A percentile compares a stretch with the other conserved stretches of the same genome.
phyloP scores from a whole-genome alignment of 2,113 vertebrate genomes.

The Blennius ocellaris region DNA sequence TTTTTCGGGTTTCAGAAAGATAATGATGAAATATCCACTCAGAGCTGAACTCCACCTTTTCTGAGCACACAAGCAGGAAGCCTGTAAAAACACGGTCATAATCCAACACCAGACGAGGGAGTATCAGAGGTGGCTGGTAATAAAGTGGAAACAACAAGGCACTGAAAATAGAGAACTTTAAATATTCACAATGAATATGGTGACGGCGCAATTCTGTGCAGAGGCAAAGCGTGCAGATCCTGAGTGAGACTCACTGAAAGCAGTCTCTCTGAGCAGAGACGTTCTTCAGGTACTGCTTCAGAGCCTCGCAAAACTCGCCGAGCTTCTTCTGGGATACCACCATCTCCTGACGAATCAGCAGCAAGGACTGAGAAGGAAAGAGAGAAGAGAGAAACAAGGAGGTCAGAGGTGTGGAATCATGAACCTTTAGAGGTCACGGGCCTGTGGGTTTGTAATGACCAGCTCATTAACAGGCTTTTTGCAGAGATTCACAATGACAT shows the following conservation, averaged over 20 bases:
- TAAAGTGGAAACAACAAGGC: constrained; percentile 27
- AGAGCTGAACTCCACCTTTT: not conserved
- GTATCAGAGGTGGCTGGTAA: constrained; percentile 8
- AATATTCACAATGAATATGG: constrained; percentile 46
- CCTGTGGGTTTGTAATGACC: no score
- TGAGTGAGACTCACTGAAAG: constrained; percentile 90
- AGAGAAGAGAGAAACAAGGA: constrained; percentile 7
- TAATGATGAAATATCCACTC: constrained; percentile 19
- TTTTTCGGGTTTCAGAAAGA: not conserved
- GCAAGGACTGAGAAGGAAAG: constrained; percentile 84
- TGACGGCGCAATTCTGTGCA: not conserved
- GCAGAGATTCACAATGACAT: no score
- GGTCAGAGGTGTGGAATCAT: not conserved
- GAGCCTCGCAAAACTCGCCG: constrained; percentile 89
- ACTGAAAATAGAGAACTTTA: constrained; percentile 37
- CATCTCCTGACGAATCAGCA: constrained; percentile 95
- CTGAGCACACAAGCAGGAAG: not conserved
- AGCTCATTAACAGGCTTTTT: no score
- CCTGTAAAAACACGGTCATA: not conserved
- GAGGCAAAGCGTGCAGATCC: not conserved
- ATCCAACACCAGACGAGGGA: not conserved
- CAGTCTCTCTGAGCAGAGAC: constrained; percentile 89
- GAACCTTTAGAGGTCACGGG: no score
- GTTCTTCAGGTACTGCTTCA: constrained; percentile 95
- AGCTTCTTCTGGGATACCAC: constrained; percentile 92